Conservation (phyloP, 92 coral and sea anemone species). For the Actinostola sp. region DNA sequence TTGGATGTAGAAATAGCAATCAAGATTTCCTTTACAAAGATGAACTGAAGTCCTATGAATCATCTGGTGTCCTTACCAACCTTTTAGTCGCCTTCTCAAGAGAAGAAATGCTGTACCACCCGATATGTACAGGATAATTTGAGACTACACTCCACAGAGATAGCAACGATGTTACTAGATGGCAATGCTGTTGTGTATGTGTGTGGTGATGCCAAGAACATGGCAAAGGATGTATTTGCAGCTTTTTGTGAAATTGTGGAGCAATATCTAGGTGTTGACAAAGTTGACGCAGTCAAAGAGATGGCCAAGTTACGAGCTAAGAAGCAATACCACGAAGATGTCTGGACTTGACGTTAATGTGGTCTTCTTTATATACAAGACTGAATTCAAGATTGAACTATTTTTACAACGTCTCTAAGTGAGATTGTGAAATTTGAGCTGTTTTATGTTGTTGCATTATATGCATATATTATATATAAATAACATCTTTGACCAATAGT, state of each 20-base stretch:
- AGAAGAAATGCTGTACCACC: constrained; percentile 54
- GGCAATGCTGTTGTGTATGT: constrained; percentile 81
- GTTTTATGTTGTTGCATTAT: no score
- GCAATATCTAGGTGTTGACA: constrained; percentile 53
- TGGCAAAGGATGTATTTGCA: constrained; percentile 89
- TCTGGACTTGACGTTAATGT: constrained; percentile 83
- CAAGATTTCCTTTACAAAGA: constrained; percentile 80
- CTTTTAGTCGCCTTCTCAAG: constrained; percentile 91
- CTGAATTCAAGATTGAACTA: no score
- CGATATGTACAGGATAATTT: constrained; percentile 93
- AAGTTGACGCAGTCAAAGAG: constrained; percentile 81
- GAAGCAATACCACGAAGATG: constrained; percentile 88
- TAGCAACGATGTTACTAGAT: constrained; percentile 67
- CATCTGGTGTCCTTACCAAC: constrained; percentile 74
- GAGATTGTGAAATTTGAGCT: no score
- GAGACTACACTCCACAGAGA: constrained; percentile 60
- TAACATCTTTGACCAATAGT: no score
- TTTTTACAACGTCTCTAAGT: no score
- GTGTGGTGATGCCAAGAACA: constrained; percentile 97
- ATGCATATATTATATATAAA: no score
- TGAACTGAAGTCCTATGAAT: constrained; percentile 54
- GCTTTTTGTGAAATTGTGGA: constrained; percentile 82
- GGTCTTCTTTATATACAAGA: no score
- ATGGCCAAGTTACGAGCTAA: constrained; percentile 78
- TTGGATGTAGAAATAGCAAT: constrained; percentile 89